A percentile compares a stretch with the other conserved stretches of the same genome.
Conservation (phyloP, 2,888 invertebrate species). For the Dioctria linearis region DNA sequence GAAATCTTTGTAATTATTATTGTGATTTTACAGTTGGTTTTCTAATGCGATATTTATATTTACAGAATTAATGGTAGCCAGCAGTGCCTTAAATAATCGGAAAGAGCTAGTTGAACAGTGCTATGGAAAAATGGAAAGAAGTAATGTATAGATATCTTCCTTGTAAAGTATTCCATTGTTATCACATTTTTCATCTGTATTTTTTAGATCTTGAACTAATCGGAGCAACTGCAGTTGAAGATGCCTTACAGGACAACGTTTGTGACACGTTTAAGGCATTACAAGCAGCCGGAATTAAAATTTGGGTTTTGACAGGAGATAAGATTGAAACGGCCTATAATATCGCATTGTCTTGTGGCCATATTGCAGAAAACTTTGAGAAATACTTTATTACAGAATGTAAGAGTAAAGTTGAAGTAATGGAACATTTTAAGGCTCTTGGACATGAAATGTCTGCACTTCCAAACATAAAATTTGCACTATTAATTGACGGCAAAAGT, state of each 20-base stretch:
- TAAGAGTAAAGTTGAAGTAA: constrained; percentile 71
- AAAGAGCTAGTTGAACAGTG: constrained; percentile 66
- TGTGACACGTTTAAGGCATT: constrained; percentile 85
- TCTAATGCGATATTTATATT: background rate
- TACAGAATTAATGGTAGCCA: constrained; percentile 65
- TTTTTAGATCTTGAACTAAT: constrained; percentile 76
- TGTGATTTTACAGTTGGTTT: too few species aligned
- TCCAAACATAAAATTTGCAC: constrained; percentile 74
- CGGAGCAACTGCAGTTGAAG: constrained; percentile 92
- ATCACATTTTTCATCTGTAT: too few species aligned
- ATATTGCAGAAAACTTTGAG: constrained; percentile 75
- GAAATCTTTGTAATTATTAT: too few species aligned
- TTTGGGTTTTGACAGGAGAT: constrained; percentile 99
- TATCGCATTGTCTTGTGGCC: constrained; percentile 85
- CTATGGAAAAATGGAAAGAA: constrained; percentile 67
- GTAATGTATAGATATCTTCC: constrained; percentile 60
- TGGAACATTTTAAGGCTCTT: constrained; percentile 78
- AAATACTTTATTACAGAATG: constrained; percentile 74
- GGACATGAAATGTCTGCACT: constrained; percentile 70
- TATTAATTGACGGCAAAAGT: constrained; percentile 86
- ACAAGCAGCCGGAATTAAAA: constrained; percentile 94
- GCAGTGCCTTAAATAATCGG: constrained; percentile 67
- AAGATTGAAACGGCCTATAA: constrained; percentile 91
- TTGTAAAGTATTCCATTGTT: too few species aligned
- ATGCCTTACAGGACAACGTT: constrained; percentile 89